Evolutionary conservation across 2,113 vertebrate genomes (phyloP).

Genomic region (Pogonocichla stellata): DNA sequence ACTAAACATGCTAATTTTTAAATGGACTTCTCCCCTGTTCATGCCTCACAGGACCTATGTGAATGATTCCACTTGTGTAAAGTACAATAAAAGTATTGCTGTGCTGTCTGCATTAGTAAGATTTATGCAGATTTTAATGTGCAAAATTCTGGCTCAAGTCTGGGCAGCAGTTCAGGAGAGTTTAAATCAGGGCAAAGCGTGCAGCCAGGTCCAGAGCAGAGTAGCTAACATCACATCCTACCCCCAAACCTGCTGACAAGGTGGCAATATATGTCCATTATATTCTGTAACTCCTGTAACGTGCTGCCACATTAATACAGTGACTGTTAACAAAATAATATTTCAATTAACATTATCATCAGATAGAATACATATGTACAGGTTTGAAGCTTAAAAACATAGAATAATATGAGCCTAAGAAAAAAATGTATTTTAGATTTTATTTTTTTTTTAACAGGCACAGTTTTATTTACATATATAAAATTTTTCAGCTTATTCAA

Average conservation of each 20-base stretch:
- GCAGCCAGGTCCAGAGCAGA: not conserved
- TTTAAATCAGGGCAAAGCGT: not conserved
- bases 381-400: not conserved
- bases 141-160: not conserved
- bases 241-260: not conserved
- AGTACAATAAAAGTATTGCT: not conserved
- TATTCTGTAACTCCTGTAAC: not conserved
- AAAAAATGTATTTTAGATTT: not conserved
- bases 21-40: not conserved
- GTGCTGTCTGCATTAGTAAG: not conserved
- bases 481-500: not conserved
- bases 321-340: not conserved
- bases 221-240: not conserved
- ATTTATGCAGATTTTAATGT: not conserved
- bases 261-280: rapidly evolving
- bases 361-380: not conserved
- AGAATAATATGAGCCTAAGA: rapidly evolving
- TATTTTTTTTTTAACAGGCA: not conserved
- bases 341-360: not conserved
- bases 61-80: not conserved
- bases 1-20: not conserved
- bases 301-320: not conserved
- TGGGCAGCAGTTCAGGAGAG: not conserved
- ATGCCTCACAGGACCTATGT: not conserved
- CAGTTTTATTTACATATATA: not conserved